Base-by-base conservation (phyloP, 1,140 invertebrate genomes). In the Oryzaephilus surinamensis region DNA sequence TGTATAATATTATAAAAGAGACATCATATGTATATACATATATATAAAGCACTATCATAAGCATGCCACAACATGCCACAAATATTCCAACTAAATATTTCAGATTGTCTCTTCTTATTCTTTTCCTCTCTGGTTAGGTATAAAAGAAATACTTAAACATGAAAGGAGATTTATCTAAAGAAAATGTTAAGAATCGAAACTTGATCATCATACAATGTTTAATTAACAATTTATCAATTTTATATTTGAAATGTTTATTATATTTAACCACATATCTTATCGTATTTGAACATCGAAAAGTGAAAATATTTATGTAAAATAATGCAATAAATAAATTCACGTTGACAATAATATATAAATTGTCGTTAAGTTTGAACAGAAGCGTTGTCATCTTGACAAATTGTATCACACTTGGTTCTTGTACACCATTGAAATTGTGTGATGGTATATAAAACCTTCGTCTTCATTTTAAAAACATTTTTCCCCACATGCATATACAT, bases 341-440 rank as follows among this genome's bases (percentile, higher is more conserved):
- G 44, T 43, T 50, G 48, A 50, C 48, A 46, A 41, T 50, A 40
- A 43, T 50, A 50, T n/a, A n/a, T 50, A 50, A 46, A 50, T 46
- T 43, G 39, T 36, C 24, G 24, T 20, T 24, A 29, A 42, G 24
- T 46, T 43, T 32, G 44, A 46, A 50, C 48, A 50, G 48, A 50
- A 50, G 48, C 48, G 48, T 50, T 50, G 48, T 50, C 48, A 50
- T 38, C 36, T 45, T 50, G 48, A 50, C 48, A 50, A 50, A 50
- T 50, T 50, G 43, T 50, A 50, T 50, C 48, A 42, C 48, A 46
- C 41, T 38, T 19, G 36, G 11, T 10, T 20, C 27, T 31, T 31
- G 36, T 28, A 38, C 35, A 38, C 32, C 32, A 10, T 35, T 20
- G 32, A 20, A 12, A n/a, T n/a, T n/a, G n/a, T n/a, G n/a, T n/a